Conservation (phyloP, 1,140 invertebrate genomes). For the Bombus affinis region DNA sequence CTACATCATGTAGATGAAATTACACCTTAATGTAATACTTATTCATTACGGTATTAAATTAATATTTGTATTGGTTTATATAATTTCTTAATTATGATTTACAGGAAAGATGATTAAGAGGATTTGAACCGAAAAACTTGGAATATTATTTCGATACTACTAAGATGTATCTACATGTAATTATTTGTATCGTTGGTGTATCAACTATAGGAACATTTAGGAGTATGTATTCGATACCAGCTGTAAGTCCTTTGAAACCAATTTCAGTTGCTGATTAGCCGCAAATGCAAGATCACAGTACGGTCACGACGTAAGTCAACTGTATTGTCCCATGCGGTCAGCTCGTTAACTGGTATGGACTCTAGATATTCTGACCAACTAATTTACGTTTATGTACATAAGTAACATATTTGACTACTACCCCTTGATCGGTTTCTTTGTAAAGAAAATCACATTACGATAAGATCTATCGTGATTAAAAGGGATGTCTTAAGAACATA, state of each 20-base stretch:
- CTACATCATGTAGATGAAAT: no score
- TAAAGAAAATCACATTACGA: neutral
- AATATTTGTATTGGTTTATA: neutral
- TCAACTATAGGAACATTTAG: constrained; percentile 5
- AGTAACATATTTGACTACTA: constrained; percentile 55
- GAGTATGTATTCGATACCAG: neutral
- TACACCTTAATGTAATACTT: neutral
- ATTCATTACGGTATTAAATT: neutral
- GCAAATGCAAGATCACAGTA: constrained; percentile 63
- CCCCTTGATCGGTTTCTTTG: constrained; percentile 49
- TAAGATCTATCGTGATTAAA: neutral
- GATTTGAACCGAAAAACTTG: neutral
- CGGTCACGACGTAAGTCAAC: constrained; percentile 53
- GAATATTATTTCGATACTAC: neutral
- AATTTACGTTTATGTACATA: constrained; percentile 51
- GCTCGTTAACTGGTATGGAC: constrained; percentile 65
- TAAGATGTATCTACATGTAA: neutral
- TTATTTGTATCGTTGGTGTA: neutral
- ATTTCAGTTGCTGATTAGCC: constrained; percentile 60
- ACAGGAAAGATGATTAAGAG: neutral
- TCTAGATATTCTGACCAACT: constrained; percentile 42
- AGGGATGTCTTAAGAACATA: neutral
- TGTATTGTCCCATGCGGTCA: constrained; percentile 59
- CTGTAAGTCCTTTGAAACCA: constrained; percentile 53
- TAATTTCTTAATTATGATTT: neutral